Conservation (phyloP, 2,113 vertebrate genomes). For the Oncorhynchus nerka region DNA sequence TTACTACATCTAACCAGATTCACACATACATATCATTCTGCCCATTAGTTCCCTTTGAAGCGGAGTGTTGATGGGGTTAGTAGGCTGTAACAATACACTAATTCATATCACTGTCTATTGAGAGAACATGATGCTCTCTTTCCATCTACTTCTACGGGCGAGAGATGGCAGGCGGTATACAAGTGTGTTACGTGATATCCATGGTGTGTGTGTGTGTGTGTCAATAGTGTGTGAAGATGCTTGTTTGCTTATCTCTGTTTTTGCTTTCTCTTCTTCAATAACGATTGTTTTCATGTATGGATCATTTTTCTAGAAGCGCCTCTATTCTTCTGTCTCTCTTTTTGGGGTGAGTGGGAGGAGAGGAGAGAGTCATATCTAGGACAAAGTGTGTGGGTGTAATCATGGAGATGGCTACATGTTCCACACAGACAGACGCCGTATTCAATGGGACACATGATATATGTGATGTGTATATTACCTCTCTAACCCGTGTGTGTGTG, state of each 20-base stretch:
- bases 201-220: background rate
- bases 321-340: conserved; percentile 14
- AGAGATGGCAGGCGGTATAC: background rate
- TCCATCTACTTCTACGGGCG: background rate
- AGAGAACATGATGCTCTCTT: background rate
- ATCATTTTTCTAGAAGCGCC: background rate
- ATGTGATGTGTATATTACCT: conserved; percentile 17
- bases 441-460: too few species aligned
- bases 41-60: background rate
- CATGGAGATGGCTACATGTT: background rate
- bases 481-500: background rate
- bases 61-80: background rate
- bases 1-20: conserved; percentile 5
- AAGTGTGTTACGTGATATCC: background rate
- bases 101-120: background rate
- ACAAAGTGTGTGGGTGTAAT: conserved; percentile 4
- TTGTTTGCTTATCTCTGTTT: background rate
- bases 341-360: conserved; percentile 19
- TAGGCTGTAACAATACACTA: background rate
- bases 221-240: background rate
- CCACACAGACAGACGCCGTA: background rate
- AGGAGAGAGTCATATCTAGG: conserved; percentile 46
- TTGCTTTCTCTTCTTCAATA: background rate
- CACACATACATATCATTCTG: background rate
- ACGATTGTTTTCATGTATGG: background rate